Base-by-base conservation (phyloP, 2,797 vertebrate genomes). In the Arrhamphus sclerolepis region DNA sequence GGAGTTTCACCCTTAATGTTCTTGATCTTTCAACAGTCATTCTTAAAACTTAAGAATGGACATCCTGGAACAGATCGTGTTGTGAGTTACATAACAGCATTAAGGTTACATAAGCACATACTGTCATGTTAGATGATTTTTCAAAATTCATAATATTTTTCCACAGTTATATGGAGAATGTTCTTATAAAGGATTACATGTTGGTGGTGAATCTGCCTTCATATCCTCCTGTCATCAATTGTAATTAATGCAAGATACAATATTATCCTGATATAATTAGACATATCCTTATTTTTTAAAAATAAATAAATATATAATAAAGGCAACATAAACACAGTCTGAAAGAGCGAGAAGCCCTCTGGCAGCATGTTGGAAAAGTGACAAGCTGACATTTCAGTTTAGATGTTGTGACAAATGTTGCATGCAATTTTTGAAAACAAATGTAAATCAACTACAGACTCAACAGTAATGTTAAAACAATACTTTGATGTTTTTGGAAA, bases 81-180 rank as follows among this genome's bases (percentile, higher is more conserved):
- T 67, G 29, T 51, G 50, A 53, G 66, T 78, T 78, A 64, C 64
- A 63, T 81, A 70, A 77, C 56, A 62, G 66, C 39, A 62, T n/a
- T 2, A 49, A 22, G 29, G 67, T 85, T 79, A 82, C 42, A 72
- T 78, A 83, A 82, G 66, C 28, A 53, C 42, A 78, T 82, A 49
- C 75, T 73, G 72, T 70, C 81, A 83, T 67, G 61, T 66, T 77
- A 53, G 46, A 80, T 71, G 75, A 72, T 80, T 29, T 16, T 69
- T 78, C 66, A 82, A 81, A 66, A 59, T 69, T 83, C 48, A 75
- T 48, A 6, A 21, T 19, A 44, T 38, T 16, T 38, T 16, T 38
- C 34, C 34, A 38, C 14, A 14, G 3, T 38, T 14, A 14, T 11
- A 5, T 14, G 2, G 34, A 14, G 34, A 13, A 38, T 38, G 34